phyloP scores from a whole-genome alignment of 1,140 invertebrate genomes.

The Meloidogyne exigua region DNA sequence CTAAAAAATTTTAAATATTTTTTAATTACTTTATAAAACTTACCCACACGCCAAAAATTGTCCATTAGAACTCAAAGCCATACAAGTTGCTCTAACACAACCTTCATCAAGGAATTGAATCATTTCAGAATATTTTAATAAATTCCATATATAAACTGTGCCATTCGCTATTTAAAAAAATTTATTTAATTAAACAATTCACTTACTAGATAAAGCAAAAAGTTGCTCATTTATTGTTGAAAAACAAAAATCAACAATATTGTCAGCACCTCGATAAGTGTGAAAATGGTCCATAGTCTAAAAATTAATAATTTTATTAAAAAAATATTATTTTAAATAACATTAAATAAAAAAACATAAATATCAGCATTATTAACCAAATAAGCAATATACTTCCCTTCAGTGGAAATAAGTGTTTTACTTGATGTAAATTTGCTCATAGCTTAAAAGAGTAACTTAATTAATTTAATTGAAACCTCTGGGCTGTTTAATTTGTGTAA shows the following conservation, averaged over 20 bases:
- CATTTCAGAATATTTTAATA: conserved; percentile 26
- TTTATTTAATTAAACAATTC: neutral
- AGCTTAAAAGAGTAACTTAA: conserved; percentile 16
- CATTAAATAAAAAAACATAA: conserved; percentile 42
- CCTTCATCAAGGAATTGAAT: conserved; percentile 41
- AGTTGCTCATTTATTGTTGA: conserved; percentile 44
- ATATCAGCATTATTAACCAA: conserved; percentile 32
- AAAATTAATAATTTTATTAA: conserved; percentile 18
- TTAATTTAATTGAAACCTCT: conserved; percentile 11
- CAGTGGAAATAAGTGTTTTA: conserved; percentile 26
- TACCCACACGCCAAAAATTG: conserved; percentile 51
- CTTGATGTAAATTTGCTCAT: conserved; percentile 8
- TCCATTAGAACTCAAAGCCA: conserved; percentile 39
- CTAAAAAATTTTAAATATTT: conserved; percentile 24
- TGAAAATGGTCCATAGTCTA: conserved; percentile 54
- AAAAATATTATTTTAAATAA: neutral
- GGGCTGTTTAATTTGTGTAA: conserved; percentile 26
- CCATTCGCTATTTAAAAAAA: conserved; percentile 35
- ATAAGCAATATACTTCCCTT: conserved; percentile 43
- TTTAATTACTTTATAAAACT: neutral
- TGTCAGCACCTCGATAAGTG: conserved; percentile 36
- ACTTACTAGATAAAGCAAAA: conserved; percentile 35
- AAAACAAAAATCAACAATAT: conserved; percentile 46
- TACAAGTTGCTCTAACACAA: conserved; percentile 35
- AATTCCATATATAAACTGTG: conserved; percentile 45